A percentile compares a stretch with the other conserved stretches of the same genome.
phyloP scores from a whole-genome alignment of 2,888 invertebrate species.

The Cataglyphis rosenhaueri region DNA sequence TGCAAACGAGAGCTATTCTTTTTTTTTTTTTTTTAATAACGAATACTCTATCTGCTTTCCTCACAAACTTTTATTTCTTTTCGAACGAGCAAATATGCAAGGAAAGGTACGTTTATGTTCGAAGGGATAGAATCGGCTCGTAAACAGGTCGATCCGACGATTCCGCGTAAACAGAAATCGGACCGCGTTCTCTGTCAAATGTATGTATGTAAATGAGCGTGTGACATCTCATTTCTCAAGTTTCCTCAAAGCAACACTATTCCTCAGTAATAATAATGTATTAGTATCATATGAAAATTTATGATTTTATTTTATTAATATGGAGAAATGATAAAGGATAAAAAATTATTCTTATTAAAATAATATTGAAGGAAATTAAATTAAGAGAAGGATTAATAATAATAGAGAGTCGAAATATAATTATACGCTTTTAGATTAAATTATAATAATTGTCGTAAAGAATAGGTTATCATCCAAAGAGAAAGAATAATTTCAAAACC shows the following conservation, averaged over 20 bases:
- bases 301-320: neutral
- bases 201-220: neutral
- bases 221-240: neutral
- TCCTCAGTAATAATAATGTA: conserved; percentile 13
- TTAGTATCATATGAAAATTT: neutral
- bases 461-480: neutral
- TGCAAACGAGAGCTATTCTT: conserved; percentile 12
- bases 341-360: neutral
- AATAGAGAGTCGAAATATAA: neutral
- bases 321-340: neutral
- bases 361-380: neutral
- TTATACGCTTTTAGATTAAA: neutral
- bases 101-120: conserved; percentile 37
- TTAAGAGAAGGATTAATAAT: neutral
- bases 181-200: neutral
- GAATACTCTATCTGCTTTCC: conserved; percentile 6
- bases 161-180: conserved; percentile 43
- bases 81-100: conserved; percentile 18
- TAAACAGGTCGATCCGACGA: conserved; percentile 47
- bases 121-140: conserved; percentile 39
- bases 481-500: neutral
- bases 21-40: conserved; percentile 41
- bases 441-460: neutral
- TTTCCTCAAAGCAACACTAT: conserved; percentile 20
- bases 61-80: conserved; percentile 13